Percentiles rank a stretch among this genome's conserved stretches.
Conservation (phyloP, 2,113 vertebrate species). For the Chloroceryle aenea region DNA sequence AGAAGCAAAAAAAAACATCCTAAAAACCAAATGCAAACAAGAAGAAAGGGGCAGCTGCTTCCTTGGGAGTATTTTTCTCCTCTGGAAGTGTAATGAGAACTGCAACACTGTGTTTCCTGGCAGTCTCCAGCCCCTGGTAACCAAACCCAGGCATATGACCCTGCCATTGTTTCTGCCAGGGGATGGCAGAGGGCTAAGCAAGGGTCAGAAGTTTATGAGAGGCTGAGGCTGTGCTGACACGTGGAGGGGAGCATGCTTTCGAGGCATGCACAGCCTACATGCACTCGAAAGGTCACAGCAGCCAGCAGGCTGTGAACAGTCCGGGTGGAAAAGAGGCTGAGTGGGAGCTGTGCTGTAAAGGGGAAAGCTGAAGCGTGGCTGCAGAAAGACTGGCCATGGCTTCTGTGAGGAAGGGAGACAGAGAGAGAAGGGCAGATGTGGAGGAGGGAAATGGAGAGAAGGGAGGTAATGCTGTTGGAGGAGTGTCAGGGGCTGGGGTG, state of each 20-base stretch:
- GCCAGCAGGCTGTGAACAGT: background rate
- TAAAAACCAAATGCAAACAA: background rate
- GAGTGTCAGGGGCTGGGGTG: background rate
- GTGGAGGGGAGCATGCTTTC: background rate
- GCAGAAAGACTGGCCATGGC: rapidly evolving
- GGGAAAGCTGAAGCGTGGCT: rapidly evolving
- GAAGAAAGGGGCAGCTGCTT: background rate
- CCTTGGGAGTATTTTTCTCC: background rate
- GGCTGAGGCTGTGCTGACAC: background rate
- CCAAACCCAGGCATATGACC: background rate
- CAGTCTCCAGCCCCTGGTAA: background rate
- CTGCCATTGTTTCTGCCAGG: background rate
- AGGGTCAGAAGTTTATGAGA: slow-evolving; percentile 32
- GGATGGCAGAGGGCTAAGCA: background rate
- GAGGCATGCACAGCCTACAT: rapidly evolving
- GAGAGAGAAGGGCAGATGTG: rapidly evolving
- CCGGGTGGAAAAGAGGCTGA: background rate
- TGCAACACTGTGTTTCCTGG: background rate
- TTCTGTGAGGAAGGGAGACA: background rate
- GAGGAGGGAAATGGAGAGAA: background rate
- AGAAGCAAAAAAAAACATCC: background rate
- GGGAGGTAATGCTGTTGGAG: background rate
- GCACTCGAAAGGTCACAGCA: background rate
- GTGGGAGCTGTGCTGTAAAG: background rate
- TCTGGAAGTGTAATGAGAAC: background rate